Percentiles rank a stretch among this genome's conserved stretches.
Evolutionary conservation across 2,113 vertebrate genomes (phyloP).

Genomic region (Nothobranchius furzeri): DNA sequence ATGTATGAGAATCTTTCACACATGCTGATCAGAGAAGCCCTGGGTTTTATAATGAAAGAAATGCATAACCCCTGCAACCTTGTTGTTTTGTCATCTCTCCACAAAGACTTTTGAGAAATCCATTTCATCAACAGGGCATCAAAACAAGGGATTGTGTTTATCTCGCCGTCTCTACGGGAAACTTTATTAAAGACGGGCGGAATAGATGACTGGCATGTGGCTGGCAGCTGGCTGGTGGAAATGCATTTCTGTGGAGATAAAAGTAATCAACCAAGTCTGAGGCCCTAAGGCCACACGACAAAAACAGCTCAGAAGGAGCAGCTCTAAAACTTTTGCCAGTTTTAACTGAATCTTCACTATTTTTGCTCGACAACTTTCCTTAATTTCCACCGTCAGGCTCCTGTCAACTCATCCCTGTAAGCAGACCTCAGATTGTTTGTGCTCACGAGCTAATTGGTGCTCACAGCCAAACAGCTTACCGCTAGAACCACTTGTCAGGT

Average conservation of each 20-base stretch:
- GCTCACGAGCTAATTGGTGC: slow-evolving; percentile 42
- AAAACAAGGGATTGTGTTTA: slow-evolving; percentile 65
- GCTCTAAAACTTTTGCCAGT: slow-evolving; percentile 30
- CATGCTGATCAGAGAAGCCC: slow-evolving; percentile 8
- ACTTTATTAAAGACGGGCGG: slow-evolving; percentile 64
- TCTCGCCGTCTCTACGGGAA: slow-evolving; percentile 50
- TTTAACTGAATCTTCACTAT: slow-evolving; percentile 24
- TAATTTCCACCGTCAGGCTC: background rate
- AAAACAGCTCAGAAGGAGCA: slow-evolving; percentile 40
- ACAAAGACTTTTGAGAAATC: slow-evolving; percentile 36
- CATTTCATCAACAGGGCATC: slow-evolving; percentile 46
- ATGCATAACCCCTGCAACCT: slow-evolving; percentile 33
- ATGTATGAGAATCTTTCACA: slow-evolving; percentile 8
- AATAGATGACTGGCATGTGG: slow-evolving; percentile 59
- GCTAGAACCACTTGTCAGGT: slow-evolving; percentile 23
- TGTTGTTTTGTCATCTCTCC: slow-evolving; percentile 34
- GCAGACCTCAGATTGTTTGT: slow-evolving; percentile 35
- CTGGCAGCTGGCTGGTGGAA: slow-evolving; percentile 56
- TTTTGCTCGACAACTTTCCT: slow-evolving; percentile 29
- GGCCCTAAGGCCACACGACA: slow-evolving; percentile 11
- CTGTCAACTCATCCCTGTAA: background rate
- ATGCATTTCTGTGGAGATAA: slow-evolving; percentile 64
- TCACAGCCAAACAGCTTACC: slow-evolving; percentile 26
- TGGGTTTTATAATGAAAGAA: slow-evolving; percentile 1
- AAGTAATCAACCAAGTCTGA: slow-evolving; percentile 58